Evolutionary conservation across 1,140 invertebrate species (phyloP).

Genomic region (Pogonomyrmex barbatus): DNA sequence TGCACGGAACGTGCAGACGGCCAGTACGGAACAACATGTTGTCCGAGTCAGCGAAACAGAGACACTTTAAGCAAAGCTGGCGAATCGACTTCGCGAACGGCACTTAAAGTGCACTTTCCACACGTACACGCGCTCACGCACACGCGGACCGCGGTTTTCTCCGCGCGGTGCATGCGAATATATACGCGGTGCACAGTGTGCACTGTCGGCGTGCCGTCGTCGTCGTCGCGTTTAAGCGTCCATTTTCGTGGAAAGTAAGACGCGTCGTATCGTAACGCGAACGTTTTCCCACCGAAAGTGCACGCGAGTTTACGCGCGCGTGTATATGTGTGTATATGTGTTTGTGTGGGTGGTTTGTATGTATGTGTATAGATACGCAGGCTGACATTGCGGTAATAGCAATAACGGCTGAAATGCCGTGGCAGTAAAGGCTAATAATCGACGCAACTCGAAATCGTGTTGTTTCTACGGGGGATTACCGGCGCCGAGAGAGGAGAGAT

Average conservation of each 20-base stretch:
- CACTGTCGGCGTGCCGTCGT: slow-evolving; percentile 11
- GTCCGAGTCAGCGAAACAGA: slow-evolving; percentile 78
- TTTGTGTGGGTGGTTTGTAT: slow-evolving; percentile 7
- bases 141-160: neutral
- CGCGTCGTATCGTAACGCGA: slow-evolving; percentile 38
- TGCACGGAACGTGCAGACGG: slow-evolving; percentile 79
- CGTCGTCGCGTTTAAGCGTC: slow-evolving; percentile 42
- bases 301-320: neutral
- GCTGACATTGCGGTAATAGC: neutral
- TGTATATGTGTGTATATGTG: neutral
- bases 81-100: slow-evolving; percentile 65
- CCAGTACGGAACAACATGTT: slow-evolving; percentile 80
- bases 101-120: slow-evolving; percentile 62
- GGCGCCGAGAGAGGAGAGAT: neutral
- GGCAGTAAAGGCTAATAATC: slow-evolving; percentile 38
- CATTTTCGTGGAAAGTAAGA: slow-evolving; percentile 50
- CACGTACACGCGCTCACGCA: neutral
- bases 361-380: neutral
- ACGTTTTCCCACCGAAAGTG: slow-evolving; percentile 27
- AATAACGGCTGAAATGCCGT: slow-evolving; percentile 3
- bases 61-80: slow-evolving; percentile 73
- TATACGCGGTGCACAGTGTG: slow-evolving; percentile 16
- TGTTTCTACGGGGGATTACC: slow-evolving; percentile 24
- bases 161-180: neutral
- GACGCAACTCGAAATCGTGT: slow-evolving; percentile 34